Base-by-base conservation (phyloP, 2,888 invertebrate genomes). In the Villa cingulata region DNA sequence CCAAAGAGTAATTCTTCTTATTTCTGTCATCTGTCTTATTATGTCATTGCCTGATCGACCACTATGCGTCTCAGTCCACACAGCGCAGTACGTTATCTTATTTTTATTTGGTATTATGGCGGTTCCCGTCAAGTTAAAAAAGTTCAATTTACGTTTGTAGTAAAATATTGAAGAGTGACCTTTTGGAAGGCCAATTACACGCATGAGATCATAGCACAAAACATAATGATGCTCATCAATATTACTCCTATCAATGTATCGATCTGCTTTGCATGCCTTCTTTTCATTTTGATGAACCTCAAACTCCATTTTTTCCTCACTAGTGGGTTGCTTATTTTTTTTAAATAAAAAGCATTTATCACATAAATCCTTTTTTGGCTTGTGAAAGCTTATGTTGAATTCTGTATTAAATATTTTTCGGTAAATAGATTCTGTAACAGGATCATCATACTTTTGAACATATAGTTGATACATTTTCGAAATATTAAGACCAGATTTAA, bases 401-500 rank as follows among this genome's bases (percentile, higher is more conserved):
- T 23, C 23, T 7, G 23, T 23, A 23, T 23, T 23, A 7, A 23
- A 7, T 29, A 27, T 27, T 41, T 41, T 27, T n/a, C 16, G 15
- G 10, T 41, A 41, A 2, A 41, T 41, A 9, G 27, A 23, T 10
- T 27, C 5, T 27, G 27, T 27, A 4, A 41, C 27, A 2, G 29
- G 16, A 27, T 41, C 9, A 16, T 29, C 6, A 38, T 9, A 16
- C 29, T 41, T 17, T 16, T 41, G 6, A 16, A 41, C 6, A 41
- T 50, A 44, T 2, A 49, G 42, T n/a, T 43, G 27, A 43, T 46
- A 46, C 43, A 43, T 37, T 29, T 37, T 23, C 14, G 15, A 17
- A n/a, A 44, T 4, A 38, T 18, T 29, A 16, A 44, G 34, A 17
- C 15, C 4, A 17, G 27, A 9, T 18, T 44, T 37, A 27, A 37